These are phyloP conservation scores for Momotus momota DNA, from an alignment of 2,797 vertebrate genomes.

Conservation along the genomic window DNA sequence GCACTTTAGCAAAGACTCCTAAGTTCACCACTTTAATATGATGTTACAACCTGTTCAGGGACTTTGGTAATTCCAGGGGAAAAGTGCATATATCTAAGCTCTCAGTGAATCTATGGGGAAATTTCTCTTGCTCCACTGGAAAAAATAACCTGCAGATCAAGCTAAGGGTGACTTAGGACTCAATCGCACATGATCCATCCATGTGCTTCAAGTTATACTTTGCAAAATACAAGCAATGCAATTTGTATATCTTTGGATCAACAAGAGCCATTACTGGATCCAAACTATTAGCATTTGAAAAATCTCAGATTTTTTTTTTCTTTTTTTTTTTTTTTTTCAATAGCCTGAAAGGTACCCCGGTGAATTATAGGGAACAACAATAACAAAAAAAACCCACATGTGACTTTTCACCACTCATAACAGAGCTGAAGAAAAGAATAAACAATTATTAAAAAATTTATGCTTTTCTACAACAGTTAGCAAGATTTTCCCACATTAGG, in stretches of 20 bases:
- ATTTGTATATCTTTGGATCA: neutral
- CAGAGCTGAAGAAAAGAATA: neutral
- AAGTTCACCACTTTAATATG: neutral
- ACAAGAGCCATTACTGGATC: neutral
- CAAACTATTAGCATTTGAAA: neutral
- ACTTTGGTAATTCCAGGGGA: neutral
- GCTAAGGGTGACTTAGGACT: neutral
- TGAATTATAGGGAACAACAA: neutral
- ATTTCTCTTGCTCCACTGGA: neutral
- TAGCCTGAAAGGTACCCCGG: neutral
- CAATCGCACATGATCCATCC: neutral
- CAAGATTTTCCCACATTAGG: neutral
- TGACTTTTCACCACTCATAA: neutral
- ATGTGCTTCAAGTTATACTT: neutral
- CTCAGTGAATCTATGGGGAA: neutral
- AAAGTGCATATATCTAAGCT: neutral
- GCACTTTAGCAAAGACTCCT: neutral
- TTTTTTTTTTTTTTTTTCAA: too few relatives aligned
- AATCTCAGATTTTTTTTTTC: too few relatives aligned
- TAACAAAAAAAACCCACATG: rapidly evolving
- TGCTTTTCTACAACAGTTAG: neutral
- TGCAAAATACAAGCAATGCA: neutral
- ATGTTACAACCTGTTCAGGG: rapidly evolving
- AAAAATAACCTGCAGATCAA: neutral
- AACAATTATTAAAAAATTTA: neutral